phyloP scores from a whole-genome alignment of 30 jellyfish, hydroid and myxozoan genomes.

The Sanderia malayensis region DNA sequence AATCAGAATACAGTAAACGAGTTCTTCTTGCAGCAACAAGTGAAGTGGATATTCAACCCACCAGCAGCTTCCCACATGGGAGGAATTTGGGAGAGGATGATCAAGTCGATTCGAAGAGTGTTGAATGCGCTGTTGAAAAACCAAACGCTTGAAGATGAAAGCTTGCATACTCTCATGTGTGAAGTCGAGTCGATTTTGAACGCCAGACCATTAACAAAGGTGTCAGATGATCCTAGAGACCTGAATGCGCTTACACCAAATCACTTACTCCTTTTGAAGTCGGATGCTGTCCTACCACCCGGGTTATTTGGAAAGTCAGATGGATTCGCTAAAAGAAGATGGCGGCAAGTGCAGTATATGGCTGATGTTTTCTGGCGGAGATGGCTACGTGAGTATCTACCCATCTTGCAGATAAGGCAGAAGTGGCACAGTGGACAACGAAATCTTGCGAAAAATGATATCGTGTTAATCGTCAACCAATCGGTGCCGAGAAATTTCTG shows the following conservation, averaged over 20 bases:
- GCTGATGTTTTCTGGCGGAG: neutral
- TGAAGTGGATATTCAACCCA: conserved; percentile 21
- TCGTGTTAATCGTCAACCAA: no score
- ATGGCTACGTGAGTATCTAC: no score
- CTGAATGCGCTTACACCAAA: conserved; percentile 6
- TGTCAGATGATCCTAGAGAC: conserved; percentile 30
- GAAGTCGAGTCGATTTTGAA: conserved; percentile 35
- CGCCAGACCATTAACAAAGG: conserved; percentile 24
- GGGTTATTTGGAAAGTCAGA: neutral
- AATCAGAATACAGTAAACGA: conserved; percentile 5
- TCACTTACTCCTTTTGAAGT: conserved; percentile 13
- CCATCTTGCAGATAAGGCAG: no score
- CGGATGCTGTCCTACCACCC: conserved; percentile 6
- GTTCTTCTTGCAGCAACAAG: neutral
- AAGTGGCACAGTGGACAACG: no score
- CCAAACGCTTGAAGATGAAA: conserved; percentile 10
- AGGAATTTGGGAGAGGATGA: conserved; percentile 39
- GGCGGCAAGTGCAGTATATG: neutral
- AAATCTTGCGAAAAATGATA: no score
- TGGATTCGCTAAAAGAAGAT: neutral
- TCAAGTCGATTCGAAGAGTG: conserved; percentile 11
- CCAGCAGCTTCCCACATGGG: conserved; percentile 41
- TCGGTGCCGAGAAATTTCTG: no score
- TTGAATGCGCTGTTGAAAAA: conserved; percentile 4
- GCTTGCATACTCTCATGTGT: no score